These are phyloP conservation scores for Axinella damicornis DNA, from an alignment of 37 sponge, comb jelly and placozoan genomes.

Conservation along the genomic window DNA sequence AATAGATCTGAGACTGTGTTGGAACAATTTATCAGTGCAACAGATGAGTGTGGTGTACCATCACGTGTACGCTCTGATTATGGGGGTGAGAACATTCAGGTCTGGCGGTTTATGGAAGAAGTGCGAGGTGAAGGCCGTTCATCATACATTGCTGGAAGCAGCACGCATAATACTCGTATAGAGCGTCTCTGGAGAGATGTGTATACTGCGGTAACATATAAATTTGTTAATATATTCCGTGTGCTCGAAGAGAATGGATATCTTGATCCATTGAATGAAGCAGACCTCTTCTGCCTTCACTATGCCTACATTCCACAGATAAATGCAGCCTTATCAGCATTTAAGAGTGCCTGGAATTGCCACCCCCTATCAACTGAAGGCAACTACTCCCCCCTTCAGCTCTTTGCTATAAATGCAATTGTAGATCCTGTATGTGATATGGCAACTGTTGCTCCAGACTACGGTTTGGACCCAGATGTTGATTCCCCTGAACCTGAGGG, in stretches of 20 bases:
- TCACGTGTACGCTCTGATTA: slow-evolving; percentile 62
- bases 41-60: slow-evolving; percentile 48
- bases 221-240: too few species aligned
- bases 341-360: slow-evolving; percentile 12
- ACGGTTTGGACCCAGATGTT: too few species aligned
- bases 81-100: slow-evolving; percentile 61
- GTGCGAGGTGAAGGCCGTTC: too few species aligned
- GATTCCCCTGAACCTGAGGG: too few species aligned
- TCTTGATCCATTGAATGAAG: slow-evolving; percentile 9
- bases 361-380: slow-evolving; percentile 18
- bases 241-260: neutral
- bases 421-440: too few species aligned
- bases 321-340: neutral
- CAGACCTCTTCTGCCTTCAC: slow-evolving; percentile 9
- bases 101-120: slow-evolving; percentile 52
- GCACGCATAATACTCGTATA: neutral
- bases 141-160: neutral
- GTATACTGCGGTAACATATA: too few species aligned
- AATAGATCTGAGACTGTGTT: slow-evolving; percentile 56
- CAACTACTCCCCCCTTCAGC: slow-evolving; percentile 4
- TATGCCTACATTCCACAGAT: slow-evolving; percentile 11
- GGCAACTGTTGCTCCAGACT: too few species aligned
- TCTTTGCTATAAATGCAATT: neutral
- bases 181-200: neutral
- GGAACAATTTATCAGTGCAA: slow-evolving; percentile 17